Base-by-base conservation (phyloP, 1,140 invertebrate genomes). In the Microplitis mediator region DNA sequence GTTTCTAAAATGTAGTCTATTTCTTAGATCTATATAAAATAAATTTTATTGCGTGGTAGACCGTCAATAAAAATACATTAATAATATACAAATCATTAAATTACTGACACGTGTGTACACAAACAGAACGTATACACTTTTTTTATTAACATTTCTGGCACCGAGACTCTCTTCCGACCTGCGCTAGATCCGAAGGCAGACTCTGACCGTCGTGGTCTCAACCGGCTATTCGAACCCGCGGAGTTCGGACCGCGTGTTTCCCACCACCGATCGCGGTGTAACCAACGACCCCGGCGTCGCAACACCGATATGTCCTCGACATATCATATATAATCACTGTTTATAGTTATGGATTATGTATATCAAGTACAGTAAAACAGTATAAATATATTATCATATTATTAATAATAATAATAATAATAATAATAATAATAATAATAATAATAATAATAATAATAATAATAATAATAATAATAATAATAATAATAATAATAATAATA, bases 191-290 rank as follows among this genome's bases (percentile, higher is more conserved):
- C 76, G 69, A 71, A 74, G 75, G 64, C 77, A 72, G 75, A 81
- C 81, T 81, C 76, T 71, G 54, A 54, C 69, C 54, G 77, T 16
- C 31, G 63, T 69, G 56, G 76, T 71, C 58, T 76, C 75, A 70
- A 56, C 66, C 74, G 73, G 70, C 58, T 69, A 75, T 74, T 65
- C 73, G 78, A 71, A 74, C 63, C 74, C 73, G 39, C 76, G 78
- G 77, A 78, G 82, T 82, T 81, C 79, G 79, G 76, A 81, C 75
- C 75, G 76, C 76, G 78, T 79, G 78, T 64, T 78, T 80, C 78
- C 68, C 36, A 60, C 68, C 34, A 69, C 73, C 60, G 70, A 32
- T 32, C 52, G 60, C 60, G 35, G 39, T 11, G 23, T 54, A 62
- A 71, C 50, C 62, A 50, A 71, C 51, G 67, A 56, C 62, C 56